Evolutionary conservation across 2,888 invertebrate species (phyloP).

Genomic region (Cerceris rybyensis): DNA sequence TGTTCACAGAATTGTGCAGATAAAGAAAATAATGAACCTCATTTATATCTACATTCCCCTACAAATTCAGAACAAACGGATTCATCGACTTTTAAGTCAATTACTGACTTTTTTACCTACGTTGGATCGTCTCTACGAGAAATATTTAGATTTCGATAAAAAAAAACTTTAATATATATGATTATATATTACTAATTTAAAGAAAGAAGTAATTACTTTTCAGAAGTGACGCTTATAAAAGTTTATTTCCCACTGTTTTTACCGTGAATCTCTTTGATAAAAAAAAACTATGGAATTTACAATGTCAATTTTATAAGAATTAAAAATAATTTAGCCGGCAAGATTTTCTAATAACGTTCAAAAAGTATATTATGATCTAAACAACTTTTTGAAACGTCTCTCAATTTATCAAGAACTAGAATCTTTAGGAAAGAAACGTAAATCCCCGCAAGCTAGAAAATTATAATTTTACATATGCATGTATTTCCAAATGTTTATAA

Average conservation of each 20-base stretch:
- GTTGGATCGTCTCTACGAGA: slow-evolving; percentile 59
- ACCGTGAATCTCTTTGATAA: no score
- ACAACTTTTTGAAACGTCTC: no score
- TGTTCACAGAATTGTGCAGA: slow-evolving; percentile 28
- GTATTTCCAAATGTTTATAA: no score
- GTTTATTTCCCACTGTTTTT: no score
- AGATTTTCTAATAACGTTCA: no score
- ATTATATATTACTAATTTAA: slow-evolving; percentile 5
- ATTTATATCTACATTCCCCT: slow-evolving; percentile 11
- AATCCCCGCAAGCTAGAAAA: no score
- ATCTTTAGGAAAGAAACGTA: no score
- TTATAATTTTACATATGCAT: no score
- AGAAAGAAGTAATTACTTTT: background rate
- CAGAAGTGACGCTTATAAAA: background rate
- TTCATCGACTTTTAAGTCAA: slow-evolving; percentile 40
- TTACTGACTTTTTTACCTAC: slow-evolving; percentile 53
- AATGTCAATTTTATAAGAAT: background rate
- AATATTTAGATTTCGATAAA: slow-evolving; percentile 58
- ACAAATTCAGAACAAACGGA: slow-evolving; percentile 21
- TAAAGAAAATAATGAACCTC: slow-evolving; percentile 4
- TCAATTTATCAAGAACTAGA: no score
- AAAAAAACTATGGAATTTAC: no score
- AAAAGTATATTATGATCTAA: no score
- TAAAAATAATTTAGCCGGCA: no score
- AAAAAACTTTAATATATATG: slow-evolving; percentile 6